These are phyloP conservation scores for Artibeus jamaicensis DNA, from an alignment of 2,797 vertebrate genomes.

Conservation along the genomic window DNA sequence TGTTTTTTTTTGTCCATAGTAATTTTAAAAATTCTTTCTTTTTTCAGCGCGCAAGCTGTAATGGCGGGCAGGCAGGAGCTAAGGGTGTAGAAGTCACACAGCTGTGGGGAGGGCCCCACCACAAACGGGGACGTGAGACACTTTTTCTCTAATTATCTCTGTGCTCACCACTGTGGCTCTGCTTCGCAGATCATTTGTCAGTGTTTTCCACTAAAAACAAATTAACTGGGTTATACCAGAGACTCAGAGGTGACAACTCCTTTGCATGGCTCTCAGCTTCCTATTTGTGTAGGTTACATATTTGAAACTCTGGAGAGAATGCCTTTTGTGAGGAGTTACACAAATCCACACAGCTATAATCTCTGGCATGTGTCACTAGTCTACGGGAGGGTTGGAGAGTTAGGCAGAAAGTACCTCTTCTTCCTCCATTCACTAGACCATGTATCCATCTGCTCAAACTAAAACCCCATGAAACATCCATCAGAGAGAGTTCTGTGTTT, in stretches of 20 bases:
- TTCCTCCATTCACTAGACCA: neutral
- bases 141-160: neutral
- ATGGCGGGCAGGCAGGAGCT: neutral
- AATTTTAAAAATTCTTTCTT: neutral
- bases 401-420: neutral
- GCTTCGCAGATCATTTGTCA: neutral
- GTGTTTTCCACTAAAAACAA: slow-evolving; percentile 2
- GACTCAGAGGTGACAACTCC: neutral
- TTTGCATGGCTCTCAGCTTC: neutral
- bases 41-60: neutral
- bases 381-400: neutral
- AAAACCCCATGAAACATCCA: neutral
- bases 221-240: neutral
- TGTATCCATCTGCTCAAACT: neutral
- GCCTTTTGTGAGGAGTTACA: neutral
- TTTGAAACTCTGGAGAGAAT: neutral
- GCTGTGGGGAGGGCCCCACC: neutral
- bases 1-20: neutral
- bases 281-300: neutral
- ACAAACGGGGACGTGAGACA: neutral
- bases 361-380: neutral
- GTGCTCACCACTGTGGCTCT: neutral
- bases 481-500: neutral
- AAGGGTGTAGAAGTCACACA: neutral
- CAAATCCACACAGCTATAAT: neutral